Percentiles rank a stretch among this genome's conserved stretches.
These are phyloP conservation scores for Anarrhichthys ocellatus DNA, from an alignment of 2,113 vertebrate species.

Conservation along the genomic window DNA sequence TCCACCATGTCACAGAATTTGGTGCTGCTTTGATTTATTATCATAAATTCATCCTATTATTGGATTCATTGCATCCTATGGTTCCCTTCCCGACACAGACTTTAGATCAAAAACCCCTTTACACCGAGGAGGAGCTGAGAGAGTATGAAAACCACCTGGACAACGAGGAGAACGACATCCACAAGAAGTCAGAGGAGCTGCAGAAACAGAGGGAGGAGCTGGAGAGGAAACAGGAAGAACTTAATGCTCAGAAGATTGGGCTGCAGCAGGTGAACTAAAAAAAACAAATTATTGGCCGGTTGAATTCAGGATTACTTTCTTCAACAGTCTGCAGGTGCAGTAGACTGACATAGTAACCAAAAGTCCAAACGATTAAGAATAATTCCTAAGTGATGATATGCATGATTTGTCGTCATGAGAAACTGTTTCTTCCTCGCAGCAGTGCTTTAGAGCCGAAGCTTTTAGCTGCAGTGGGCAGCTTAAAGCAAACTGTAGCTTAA, in stretches of 20 bases:
- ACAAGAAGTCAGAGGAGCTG: constrained; percentile 85
- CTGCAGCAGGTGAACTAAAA: constrained; percentile 86
- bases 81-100: constrained; percentile 81
- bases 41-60: neutral
- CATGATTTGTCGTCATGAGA: neutral
- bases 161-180: constrained; percentile 86
- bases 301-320: neutral
- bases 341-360: neutral
- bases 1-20: neutral
- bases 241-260: constrained; percentile 88
- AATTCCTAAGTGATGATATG: neutral
- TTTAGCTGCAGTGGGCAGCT: no score
- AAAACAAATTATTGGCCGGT: neutral
- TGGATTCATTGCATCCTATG: neutral
- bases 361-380: neutral
- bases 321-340: neutral
- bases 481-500: neutral
- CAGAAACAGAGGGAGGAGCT: constrained; percentile 89
- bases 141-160: constrained; percentile 89
- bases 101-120: constrained; percentile 88
- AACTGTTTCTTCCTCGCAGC: neutral
- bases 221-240: constrained; percentile 88
- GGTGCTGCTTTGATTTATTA: neutral
- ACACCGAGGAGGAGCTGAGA: constrained; percentile 90
- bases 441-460: neutral